Evolutionary conservation across 2,797 vertebrate species (phyloP).

Genomic region (Denticeps clupeoides): DNA sequence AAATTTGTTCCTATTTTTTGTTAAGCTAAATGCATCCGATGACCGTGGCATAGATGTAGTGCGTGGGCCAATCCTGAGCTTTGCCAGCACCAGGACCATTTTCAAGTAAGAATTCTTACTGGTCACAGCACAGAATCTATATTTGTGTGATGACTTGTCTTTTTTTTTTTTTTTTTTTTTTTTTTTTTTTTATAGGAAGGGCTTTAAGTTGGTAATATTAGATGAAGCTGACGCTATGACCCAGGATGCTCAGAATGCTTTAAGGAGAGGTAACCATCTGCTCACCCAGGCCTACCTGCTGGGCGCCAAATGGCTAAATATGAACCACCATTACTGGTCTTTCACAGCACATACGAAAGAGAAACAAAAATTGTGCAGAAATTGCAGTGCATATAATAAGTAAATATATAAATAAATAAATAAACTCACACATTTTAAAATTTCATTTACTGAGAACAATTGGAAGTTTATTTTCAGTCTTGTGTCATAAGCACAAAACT

Average conservation of each 20-base stretch:
- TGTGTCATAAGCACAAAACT: not conserved
- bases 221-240: slow-evolving; percentile 99
- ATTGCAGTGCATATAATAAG: too few species aligned
- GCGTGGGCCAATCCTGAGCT: slow-evolving; percentile 84
- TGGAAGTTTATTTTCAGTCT: not conserved
- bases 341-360: not conserved
- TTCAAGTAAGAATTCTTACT: slow-evolving; percentile 74
- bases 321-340: not conserved
- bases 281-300: slow-evolving; percentile 45
- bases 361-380: too few species aligned
- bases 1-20: slow-evolving; percentile 1
- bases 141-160: not conserved
- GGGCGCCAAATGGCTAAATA: slow-evolving; percentile 34
- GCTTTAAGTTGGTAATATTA: slow-evolving; percentile 94
- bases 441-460: too few species aligned
- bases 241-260: slow-evolving; percentile 93
- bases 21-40: slow-evolving; percentile 88
- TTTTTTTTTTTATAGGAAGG: slow-evolving; percentile 65
- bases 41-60: slow-evolving; percentile 91
- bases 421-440: too few species aligned
- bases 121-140: not conserved
- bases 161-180: not conserved
- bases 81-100: slow-evolving; percentile 92
- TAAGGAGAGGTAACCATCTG: slow-evolving; percentile 87
- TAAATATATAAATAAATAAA: too few species aligned